Evolutionary conservation across 2,113 vertebrate genomes (phyloP), one percentile per base, ranked within the genome.

Genomic region (Solea senegalensis): DNA sequence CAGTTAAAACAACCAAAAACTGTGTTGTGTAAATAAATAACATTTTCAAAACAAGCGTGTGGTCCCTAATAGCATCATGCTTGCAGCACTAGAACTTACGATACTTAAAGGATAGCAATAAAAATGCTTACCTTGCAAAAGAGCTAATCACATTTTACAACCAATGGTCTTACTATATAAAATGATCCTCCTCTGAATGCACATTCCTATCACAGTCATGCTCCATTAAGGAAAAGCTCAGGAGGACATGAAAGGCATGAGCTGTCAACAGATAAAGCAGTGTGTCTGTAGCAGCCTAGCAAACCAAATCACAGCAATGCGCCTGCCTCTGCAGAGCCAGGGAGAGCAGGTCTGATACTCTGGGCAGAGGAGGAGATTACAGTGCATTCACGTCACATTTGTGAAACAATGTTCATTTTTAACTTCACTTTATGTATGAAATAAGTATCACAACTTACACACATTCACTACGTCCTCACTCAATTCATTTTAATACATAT

Each of bases 241-340:
- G 40, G 55, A 82, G 16, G 48, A 79, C 21, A 43, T 46, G 65
- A 84, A 34, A 64, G 11, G 58, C 60, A 45, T 39, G 69, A 53
- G 28, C 76, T 84, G 69, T 76, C 59, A 86, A 72, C 60, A 73
- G 69, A 82, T 73, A 52, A 79, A 70, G 63, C 74, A 76, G 62
- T 51, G 21, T 40, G 71, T 61, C 77, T 78, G 52, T 81, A 72
- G 77, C 77, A 79, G 71, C 65, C 66, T 69, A 78, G 74, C 83
- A 87, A 59, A 85, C 61, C 54, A 77, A 85, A 90, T 75, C 85
- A 85, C 85, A 85, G 88, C 88, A 90, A 79, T 90, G 86, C 80
- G 76, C 78, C 76, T 86, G 72, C 73, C 86, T 89, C 90, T 91
- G 85, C 90, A 88, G 85, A 85, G 84, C 74, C 61, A 70, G 70